Percentiles rank a stretch among this genome's conserved stretches.
Conservation (phyloP, 1,140 invertebrate species). For the Drosophila sucinea region DNA sequence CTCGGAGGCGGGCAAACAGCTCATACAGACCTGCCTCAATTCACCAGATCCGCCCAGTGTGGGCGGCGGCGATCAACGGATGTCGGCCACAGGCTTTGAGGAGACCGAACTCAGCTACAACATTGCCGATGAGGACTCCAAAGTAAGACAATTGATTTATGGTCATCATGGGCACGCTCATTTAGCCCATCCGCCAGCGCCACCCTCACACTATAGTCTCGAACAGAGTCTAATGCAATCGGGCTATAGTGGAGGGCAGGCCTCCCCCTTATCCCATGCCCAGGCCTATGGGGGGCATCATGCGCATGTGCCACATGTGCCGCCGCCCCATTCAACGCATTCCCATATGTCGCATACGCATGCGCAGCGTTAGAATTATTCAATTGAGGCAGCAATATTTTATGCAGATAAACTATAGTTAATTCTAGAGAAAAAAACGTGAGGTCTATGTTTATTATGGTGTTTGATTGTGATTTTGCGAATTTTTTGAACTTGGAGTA, state of each 20-base stretch:
- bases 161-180: conserved; percentile 88
- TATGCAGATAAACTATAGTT: background rate
- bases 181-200: conserved; percentile 82
- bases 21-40: conserved; percentile 99
- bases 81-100: conserved; percentile 99
- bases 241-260: conserved; percentile 84
- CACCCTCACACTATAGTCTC: conserved; percentile 79
- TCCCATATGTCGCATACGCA: conserved; percentile 82
- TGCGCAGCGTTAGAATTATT: conserved; percentile 71
- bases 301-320: conserved; percentile 78
- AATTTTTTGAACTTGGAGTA: too few relatives aligned
- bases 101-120: conserved; percentile 99
- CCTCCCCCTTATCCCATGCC: conserved; percentile 81
- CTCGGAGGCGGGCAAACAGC: conserved; percentile 98
- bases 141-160: conserved; percentile 97
- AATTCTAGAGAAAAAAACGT: too few relatives aligned
- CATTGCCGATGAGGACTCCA: conserved; percentile 96
- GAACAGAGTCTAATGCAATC: conserved; percentile 83
- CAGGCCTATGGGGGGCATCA: conserved; percentile 81
- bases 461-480: too few relatives aligned
- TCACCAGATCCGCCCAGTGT: conserved; percentile 95
- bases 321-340: conserved; percentile 79
- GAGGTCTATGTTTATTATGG: too few relatives aligned
- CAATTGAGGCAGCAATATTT: conserved; percentile 22
- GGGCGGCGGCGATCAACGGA: conserved; percentile 92